Conservation (phyloP, 2,888 invertebrate genomes). For the Drosophila mayaguana region DNA sequence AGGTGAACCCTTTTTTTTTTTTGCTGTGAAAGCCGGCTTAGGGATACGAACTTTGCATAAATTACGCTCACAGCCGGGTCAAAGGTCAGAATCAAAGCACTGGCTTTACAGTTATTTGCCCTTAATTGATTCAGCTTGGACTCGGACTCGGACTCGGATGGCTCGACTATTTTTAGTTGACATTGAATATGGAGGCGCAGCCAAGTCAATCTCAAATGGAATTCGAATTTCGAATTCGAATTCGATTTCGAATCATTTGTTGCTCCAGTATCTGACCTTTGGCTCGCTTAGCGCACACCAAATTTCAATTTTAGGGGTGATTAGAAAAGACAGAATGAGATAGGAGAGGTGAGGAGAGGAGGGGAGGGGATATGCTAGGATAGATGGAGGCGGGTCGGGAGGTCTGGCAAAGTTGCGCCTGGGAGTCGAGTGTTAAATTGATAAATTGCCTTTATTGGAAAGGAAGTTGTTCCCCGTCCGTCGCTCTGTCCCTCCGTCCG, state of each 20-base stretch:
- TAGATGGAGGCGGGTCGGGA: not conserved
- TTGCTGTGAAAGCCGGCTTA: not conserved
- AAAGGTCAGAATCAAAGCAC: conserved; percentile 19
- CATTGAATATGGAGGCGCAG: not conserved
- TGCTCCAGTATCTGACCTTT: conserved; percentile 63
- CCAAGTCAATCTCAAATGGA: not conserved
- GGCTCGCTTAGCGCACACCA: conserved; percentile 60
- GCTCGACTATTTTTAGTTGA: not conserved
- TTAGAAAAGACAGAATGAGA: conserved; percentile 42
- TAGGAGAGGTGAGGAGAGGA: not conserved
- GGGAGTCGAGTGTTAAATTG: conserved; percentile 75
- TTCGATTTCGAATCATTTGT: conserved; percentile 38
- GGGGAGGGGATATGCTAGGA: conserved; percentile 19
- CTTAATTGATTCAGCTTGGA: conserved; percentile 61
- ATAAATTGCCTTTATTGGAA: conserved; percentile 77
- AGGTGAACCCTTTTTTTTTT: conserved; percentile 31
- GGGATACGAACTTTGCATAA: conserved; percentile 44
- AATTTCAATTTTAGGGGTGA: conserved; percentile 73
- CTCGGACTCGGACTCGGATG: not conserved
- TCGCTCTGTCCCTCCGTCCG: not conserved
- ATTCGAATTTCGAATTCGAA: conserved; percentile 20
- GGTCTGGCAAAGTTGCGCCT: conserved; percentile 30
- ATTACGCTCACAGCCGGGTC: conserved; percentile 34
- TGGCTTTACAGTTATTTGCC: conserved; percentile 35
- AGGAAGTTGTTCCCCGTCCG: conserved; percentile 69